These are phyloP conservation scores for Cochlearius cochlearius DNA, from an alignment of 2,113 vertebrate genomes.

Conservation along the genomic window DNA sequence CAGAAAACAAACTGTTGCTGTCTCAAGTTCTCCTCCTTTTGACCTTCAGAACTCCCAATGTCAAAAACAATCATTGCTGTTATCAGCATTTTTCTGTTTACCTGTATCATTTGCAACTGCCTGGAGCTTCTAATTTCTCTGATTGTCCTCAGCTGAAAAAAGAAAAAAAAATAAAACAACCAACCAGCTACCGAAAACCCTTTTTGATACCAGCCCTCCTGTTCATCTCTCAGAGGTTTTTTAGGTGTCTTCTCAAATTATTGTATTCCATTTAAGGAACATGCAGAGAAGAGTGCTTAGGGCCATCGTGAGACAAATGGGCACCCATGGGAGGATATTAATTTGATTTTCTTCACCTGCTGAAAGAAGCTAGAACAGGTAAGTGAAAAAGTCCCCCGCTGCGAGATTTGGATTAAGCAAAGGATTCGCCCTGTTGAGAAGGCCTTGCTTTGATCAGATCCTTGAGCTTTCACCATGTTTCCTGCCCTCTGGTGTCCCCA, in stretches of 20 bases:
- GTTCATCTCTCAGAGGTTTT: background rate
- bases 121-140: background rate
- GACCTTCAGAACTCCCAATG: background rate
- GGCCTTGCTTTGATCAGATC: fast-evolving
- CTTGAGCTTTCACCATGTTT: fast-evolving
- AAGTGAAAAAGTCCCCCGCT: background rate
- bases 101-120: background rate
- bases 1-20: background rate
- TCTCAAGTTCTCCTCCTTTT: background rate
- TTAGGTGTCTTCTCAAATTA: background rate
- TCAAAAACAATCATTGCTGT: background rate
- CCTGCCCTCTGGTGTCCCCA: too few species aligned
- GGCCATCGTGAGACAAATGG: background rate
- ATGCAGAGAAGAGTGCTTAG: background rate
- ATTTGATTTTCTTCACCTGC: background rate
- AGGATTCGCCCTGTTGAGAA: background rate
- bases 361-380: background rate
- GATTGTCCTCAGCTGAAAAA: constrained; percentile 21
- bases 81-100: constrained; percentile 19
- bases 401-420: background rate
- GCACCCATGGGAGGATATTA: background rate
- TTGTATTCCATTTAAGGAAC: background rate
- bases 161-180: background rate
- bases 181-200: background rate
- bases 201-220: background rate